These are phyloP conservation scores for Plestiodon gilberti DNA, from an alignment of 2,113 vertebrate genomes.

Conservation along the genomic window DNA sequence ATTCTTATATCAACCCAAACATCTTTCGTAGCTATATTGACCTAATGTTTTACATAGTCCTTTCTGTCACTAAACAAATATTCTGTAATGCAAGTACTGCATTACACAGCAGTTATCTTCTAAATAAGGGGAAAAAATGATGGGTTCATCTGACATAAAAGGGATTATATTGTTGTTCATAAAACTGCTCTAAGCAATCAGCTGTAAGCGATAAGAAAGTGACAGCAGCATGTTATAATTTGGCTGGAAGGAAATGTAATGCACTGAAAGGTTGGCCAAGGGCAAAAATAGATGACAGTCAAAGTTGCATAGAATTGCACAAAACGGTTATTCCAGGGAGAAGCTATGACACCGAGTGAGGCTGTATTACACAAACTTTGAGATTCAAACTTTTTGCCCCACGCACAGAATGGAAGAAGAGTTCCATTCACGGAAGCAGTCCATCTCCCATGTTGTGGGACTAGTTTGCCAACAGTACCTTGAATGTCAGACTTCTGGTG, in stretches of 20 bases:
- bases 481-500: neutral
- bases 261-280: constrained; percentile 16
- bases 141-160: neutral
- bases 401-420: too few relatives aligned
- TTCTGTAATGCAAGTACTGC: neutral
- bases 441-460: neutral
- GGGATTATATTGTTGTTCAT: neutral
- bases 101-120: neutral
- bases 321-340: neutral
- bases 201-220: rapidly evolving
- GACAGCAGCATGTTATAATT: neutral
- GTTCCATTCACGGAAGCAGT: neutral
- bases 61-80: neutral
- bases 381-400: too few relatives aligned
- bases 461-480: neutral
- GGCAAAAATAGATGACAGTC: neutral
- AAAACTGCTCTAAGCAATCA: neutral
- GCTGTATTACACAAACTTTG: neutral
- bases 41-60: neutral
- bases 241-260: constrained; percentile 5
- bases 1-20: neutral
- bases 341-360: neutral
- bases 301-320: neutral
- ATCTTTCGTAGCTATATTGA: neutral
- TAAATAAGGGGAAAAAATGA: neutral